Percentiles rank a stretch among this genome's conserved stretches.
phyloP scores from a whole-genome alignment of 2,888 invertebrate genomes.

The Aethes cnicana region DNA sequence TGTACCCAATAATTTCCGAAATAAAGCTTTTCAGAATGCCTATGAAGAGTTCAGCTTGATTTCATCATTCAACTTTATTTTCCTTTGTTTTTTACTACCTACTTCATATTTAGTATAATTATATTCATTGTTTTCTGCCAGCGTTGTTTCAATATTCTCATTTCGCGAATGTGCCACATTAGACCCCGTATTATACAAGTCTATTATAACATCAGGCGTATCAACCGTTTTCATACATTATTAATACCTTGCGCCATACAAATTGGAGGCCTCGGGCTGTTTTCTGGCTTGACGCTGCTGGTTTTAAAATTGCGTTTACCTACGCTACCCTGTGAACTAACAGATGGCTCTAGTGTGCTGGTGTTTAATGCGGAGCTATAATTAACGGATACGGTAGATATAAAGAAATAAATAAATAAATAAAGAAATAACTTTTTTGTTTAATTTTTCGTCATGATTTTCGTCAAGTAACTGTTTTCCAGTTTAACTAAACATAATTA shows the following conservation, averaged over 20 bases:
- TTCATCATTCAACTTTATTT: no score
- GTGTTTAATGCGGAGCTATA: constrained; percentile 39
- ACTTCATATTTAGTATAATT: no score
- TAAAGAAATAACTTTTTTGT: no score
- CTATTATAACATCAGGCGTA: constrained; percentile 18
- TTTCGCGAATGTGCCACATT: constrained; percentile 19
- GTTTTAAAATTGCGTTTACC: constrained; percentile 63
- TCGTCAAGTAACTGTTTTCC: no score
- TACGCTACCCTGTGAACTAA: constrained; percentile 64
- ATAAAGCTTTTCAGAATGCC: no score
- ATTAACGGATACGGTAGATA: constrained; percentile 42
- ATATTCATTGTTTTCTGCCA: not conserved
- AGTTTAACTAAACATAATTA: no score
- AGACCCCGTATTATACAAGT: constrained; percentile 11
- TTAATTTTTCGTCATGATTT: no score
- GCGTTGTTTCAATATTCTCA: constrained; percentile 12
- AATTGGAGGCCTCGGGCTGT: constrained; percentile 67
- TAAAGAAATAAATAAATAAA: not conserved
- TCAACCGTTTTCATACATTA: constrained; percentile 48
- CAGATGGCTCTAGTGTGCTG: constrained; percentile 60
- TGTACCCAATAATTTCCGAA: no score
- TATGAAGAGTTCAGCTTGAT: no score
- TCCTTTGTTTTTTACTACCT: no score
- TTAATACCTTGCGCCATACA: constrained; percentile 48
- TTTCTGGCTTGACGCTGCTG: constrained; percentile 50